Evolutionary conservation across 2,113 vertebrate species (phyloP).

Genomic region (Brienomyrus longianalis): DNA sequence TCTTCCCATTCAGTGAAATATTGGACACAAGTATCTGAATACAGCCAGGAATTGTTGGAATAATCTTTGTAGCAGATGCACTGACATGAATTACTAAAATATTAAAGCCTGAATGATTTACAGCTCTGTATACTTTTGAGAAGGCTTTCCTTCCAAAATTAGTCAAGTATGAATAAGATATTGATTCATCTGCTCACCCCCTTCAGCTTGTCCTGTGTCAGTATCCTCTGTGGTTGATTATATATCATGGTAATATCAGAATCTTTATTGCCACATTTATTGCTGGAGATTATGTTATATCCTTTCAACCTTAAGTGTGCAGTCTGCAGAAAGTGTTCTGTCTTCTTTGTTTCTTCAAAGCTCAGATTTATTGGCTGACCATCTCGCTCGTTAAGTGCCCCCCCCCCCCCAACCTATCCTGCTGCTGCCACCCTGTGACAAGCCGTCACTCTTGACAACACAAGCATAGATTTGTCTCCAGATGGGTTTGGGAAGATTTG

Average conservation of each 20-base stretch:
- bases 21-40: neutral
- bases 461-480: slow-evolving; percentile 2
- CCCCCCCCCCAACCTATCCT: neutral
- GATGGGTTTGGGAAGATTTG: neutral
- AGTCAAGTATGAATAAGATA: neutral
- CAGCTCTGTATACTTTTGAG: neutral
- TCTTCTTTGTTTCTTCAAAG: neutral
- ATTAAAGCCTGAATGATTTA: neutral
- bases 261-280: neutral
- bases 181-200: neutral
- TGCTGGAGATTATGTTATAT: neutral
- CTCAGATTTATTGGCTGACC: neutral
- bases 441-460: neutral
- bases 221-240: neutral
- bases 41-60: too few species aligned
- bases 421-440: neutral
- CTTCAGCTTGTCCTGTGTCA: neutral
- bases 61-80: neutral
- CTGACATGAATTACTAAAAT: neutral
- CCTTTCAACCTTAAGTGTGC: neutral
- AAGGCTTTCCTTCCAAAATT: neutral
- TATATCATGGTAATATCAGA: neutral
- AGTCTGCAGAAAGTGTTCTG: neutral
- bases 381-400: neutral
- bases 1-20: neutral